Evolutionary conservation across 23 tunicate genomes (phyloP).

Genomic region (Halocynthia aurantium): DNA sequence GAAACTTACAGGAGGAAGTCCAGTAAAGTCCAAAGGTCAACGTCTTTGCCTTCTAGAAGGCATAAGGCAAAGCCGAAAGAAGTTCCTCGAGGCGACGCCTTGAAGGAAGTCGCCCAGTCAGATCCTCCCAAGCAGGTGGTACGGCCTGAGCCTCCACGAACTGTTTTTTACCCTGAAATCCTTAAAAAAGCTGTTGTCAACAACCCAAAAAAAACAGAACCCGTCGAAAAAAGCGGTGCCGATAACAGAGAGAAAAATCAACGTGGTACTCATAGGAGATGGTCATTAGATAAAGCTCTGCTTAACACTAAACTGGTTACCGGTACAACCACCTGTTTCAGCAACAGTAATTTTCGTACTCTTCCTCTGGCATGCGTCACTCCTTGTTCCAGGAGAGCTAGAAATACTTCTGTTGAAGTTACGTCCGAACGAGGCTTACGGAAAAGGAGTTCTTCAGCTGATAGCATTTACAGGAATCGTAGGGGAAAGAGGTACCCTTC

Average conservation of each 20-base stretch:
- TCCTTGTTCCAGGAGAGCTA: neutral
- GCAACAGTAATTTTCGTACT: too few species aligned
- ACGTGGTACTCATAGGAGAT: neutral
- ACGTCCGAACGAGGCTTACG: neutral
- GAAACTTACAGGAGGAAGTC: neutral
- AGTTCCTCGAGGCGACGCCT: too few species aligned
- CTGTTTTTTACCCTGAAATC: neutral
- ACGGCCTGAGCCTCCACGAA: too few species aligned
- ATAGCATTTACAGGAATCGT: too few species aligned
- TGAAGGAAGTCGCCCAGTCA: too few species aligned
- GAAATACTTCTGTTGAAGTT: constrained; percentile 4
- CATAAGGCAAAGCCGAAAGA: neutral
- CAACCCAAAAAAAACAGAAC: neutral
- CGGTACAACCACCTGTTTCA: neutral
- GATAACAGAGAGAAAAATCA: too few species aligned
- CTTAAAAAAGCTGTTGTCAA: neutral
- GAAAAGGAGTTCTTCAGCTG: too few species aligned
- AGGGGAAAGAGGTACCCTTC: too few species aligned
- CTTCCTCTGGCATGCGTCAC: too few species aligned
- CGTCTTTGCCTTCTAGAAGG: constrained; percentile 6
- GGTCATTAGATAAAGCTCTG: constrained; percentile 24
- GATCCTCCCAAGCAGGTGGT: too few species aligned
- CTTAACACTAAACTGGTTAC: constrained; percentile 6
- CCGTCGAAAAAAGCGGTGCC: too few species aligned
- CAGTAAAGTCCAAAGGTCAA: neutral